phyloP scores from a whole-genome alignment of 2,113 vertebrate species.

The Laterallus jamaicensis region DNA sequence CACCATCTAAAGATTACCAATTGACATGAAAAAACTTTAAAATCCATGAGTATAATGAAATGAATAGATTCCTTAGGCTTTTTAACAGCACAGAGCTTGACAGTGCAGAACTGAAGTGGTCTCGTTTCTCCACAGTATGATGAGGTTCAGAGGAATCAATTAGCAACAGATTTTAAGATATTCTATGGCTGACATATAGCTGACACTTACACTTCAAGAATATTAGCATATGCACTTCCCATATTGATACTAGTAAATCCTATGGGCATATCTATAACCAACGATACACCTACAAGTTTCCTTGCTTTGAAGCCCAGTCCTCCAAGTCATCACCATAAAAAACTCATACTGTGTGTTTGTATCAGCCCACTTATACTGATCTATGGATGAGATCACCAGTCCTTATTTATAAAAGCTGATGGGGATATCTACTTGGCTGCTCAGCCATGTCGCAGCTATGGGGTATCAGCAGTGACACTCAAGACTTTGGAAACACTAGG shows the following conservation, averaged over 20 bases:
- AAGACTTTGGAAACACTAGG: background rate
- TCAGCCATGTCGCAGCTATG: background rate
- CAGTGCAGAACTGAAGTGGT: background rate
- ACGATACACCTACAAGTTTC: background rate
- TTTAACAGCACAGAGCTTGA: background rate
- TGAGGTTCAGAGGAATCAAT: background rate
- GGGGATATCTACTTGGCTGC: background rate
- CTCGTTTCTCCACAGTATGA: background rate
- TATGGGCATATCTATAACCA: background rate
- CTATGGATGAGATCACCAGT: background rate
- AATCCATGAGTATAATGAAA: background rate
- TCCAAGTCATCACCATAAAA: background rate
- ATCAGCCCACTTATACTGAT: background rate
- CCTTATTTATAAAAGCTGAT: background rate
- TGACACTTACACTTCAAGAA: background rate
- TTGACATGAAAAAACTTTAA: background rate
- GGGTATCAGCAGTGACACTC: background rate
- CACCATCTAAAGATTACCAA: background rate
- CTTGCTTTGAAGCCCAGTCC: background rate
- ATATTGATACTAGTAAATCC: background rate
- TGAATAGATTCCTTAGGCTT: background rate
- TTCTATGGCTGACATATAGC: background rate
- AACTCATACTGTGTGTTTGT: background rate
- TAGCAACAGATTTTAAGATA: background rate
- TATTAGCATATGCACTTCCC: background rate